phyloP scores from a whole-genome alignment of 2,888 invertebrate species.

The Anorthoa munda region DNA sequence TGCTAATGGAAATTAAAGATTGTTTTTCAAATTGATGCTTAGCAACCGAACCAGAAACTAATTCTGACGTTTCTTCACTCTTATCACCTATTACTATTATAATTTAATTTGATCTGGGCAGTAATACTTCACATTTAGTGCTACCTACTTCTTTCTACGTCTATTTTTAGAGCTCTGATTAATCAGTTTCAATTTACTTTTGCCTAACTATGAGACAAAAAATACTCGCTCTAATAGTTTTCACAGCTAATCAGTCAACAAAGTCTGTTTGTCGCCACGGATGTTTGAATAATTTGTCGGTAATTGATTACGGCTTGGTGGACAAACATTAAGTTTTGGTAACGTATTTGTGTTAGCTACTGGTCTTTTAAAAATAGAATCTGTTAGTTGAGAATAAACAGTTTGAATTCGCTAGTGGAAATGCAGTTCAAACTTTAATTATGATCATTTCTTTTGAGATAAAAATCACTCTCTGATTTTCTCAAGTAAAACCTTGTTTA shows the following conservation, averaged over 20 bases:
- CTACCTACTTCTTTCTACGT: no score
- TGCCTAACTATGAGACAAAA: constrained; percentile 21
- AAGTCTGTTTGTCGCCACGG: constrained; percentile 56
- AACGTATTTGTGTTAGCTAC: constrained; percentile 40
- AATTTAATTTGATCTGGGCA: neutral
- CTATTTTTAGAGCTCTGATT: constrained; percentile 1
- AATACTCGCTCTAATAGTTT: constrained; percentile 36
- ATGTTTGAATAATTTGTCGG: constrained; percentile 55
- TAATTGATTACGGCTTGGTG: constrained; percentile 55
- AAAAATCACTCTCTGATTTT: neutral
- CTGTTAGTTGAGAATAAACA: neutral
- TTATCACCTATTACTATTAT: neutral
- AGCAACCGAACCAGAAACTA: neutral
- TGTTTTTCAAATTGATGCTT: neutral
- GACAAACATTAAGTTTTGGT: constrained; percentile 16
- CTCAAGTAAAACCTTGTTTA: neutral
- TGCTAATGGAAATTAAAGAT: neutral
- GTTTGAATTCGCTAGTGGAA: neutral
- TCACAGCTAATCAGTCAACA: constrained; percentile 57
- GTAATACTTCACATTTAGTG: neutral
- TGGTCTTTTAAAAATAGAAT: constrained; percentile 5
- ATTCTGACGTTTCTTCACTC: neutral
- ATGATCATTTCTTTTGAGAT: neutral
- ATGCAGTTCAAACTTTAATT: neutral
- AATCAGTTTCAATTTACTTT: constrained; percentile 11